These are phyloP conservation scores for Drosophila busckii DNA, from an alignment of 1,140 invertebrate genomes.

Conservation along the genomic window DNA sequence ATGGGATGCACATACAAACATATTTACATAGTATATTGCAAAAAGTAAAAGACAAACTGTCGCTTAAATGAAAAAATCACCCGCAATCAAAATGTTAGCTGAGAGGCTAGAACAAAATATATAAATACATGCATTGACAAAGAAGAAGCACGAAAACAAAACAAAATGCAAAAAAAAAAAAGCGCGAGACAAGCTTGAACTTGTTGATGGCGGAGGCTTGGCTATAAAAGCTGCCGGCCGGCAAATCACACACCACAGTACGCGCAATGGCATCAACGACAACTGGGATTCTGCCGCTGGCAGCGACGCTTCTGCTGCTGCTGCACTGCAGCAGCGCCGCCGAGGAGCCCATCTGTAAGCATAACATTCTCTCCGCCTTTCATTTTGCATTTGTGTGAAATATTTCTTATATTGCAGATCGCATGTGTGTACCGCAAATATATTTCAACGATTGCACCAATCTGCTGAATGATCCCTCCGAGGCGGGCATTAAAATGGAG, in stretches of 20 bases:
- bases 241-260: constrained; percentile 47
- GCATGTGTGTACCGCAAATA: constrained; percentile 85
- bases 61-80: constrained; percentile 46
- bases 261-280: constrained; percentile 27
- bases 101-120: no score
- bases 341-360: constrained; percentile 61
- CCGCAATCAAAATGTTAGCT: constrained; percentile 31
- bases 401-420: constrained; percentile 79
- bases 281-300: constrained; percentile 13
- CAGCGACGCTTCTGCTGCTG: constrained; percentile 17
- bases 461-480: constrained; percentile 83
- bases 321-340: constrained; percentile 19
- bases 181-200: constrained; percentile 4
- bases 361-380: not conserved
- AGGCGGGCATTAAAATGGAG: constrained; percentile 82
- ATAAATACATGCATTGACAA: constrained; percentile 3
- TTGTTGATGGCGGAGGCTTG: constrained; percentile 1
- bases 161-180: constrained; percentile 5
- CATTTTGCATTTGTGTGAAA: no score
- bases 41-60: no score
- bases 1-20: no score
- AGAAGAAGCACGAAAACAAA: not conserved
- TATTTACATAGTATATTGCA: no score
- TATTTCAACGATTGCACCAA: constrained; percentile 82
- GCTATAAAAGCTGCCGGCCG: constrained; percentile 58